Conservation (phyloP, 2,113 vertebrate species). For the Phyllopteryx taeniolatus region DNA sequence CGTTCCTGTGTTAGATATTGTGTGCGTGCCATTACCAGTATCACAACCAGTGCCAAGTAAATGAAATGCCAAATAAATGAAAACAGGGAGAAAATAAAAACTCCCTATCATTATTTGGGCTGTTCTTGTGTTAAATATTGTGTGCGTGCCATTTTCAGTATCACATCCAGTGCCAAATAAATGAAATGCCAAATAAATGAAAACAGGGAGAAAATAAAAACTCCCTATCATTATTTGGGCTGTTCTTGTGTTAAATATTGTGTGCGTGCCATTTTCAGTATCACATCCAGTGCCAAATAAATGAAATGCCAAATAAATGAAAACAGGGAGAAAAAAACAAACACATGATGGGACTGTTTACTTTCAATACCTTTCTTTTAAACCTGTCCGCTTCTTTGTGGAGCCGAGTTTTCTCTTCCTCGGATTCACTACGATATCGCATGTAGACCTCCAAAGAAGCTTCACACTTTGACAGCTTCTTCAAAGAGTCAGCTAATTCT, state of each 20-base stretch:
- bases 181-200: no score
- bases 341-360: background rate
- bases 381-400: constrained; percentile 80
- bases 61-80: no score
- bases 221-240: no score
- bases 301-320: no score
- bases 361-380: constrained; percentile 75
- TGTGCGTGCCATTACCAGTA: background rate
- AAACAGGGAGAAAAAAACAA: background rate
- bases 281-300: no score
- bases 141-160: background rate
- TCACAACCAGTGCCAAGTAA: no score
- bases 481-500: constrained; percentile 86
- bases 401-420: constrained; percentile 80
- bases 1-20: no score
- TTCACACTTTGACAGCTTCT: constrained; percentile 89
- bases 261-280: background rate
- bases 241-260: no score
- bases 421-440: constrained; percentile 79
- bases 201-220: background rate
- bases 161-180: no score
- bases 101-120: no score
- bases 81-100: background rate
- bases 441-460: constrained; percentile 85
- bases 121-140: no score